Percentiles rank a stretch among this genome's conserved stretches.
Evolutionary conservation across 1,140 invertebrate species (phyloP).

Genomic region (Eurosta solidaginis): DNA sequence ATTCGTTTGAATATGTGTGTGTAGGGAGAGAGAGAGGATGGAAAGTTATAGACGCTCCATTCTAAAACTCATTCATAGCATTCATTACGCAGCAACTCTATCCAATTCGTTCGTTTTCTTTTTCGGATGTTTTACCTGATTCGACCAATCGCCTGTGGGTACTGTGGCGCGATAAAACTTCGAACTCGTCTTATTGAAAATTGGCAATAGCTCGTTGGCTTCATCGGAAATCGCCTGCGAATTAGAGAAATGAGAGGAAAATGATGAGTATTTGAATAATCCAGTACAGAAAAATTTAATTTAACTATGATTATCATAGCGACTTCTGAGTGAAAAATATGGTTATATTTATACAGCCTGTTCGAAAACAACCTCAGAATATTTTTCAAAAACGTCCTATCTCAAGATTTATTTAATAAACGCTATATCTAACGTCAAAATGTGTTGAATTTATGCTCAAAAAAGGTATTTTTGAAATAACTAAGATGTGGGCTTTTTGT

Average conservation of each 20-base stretch:
- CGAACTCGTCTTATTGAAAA: slow-evolving; percentile 94
- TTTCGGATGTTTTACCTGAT: slow-evolving; percentile 59
- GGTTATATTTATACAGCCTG: too few relatives aligned
- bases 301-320: not conserved
- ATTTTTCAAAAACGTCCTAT: too few relatives aligned
- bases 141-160: slow-evolving; percentile 86
- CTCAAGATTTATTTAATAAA: too few relatives aligned
- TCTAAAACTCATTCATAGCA: slow-evolving; percentile 24
- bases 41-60: not conserved
- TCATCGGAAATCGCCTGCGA: slow-evolving; percentile 88
- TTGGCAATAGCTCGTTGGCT: slow-evolving; percentile 92
- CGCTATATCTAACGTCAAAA: too few relatives aligned
- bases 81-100: slow-evolving; percentile 14
- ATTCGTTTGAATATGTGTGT: too few relatives aligned
- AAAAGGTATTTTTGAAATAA: too few relatives aligned
- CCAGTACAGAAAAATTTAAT: not conserved
- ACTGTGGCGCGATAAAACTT: slow-evolving; percentile 83
- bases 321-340: not conserved
- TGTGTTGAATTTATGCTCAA: too few relatives aligned
- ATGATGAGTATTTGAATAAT: not conserved
- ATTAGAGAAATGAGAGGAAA: not conserved
- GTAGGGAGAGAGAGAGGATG: not conserved
- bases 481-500: too few relatives aligned
- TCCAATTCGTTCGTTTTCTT: slow-evolving; percentile 40
- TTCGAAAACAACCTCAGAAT: too few relatives aligned